These are phyloP conservation scores for Eremophila alpestris DNA, from an alignment of 2,797 vertebrate genomes.

Conservation along the genomic window DNA sequence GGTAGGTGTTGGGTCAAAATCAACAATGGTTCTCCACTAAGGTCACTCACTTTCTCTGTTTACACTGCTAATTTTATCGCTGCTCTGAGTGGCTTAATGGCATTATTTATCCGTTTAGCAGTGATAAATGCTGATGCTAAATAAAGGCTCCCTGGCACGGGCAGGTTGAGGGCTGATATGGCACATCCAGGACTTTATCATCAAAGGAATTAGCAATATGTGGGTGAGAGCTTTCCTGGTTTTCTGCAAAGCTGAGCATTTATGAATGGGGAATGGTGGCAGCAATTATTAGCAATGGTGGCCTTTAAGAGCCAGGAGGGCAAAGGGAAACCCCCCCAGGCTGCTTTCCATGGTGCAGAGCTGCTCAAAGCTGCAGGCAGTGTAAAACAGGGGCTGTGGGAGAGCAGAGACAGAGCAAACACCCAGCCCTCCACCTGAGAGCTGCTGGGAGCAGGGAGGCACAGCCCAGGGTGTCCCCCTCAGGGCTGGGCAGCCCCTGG, in stretches of 20 bases:
- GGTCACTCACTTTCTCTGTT: conserved; percentile 75
- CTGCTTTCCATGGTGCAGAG: not conserved
- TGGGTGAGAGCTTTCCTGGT: conserved; percentile 10
- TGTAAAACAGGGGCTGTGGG: not conserved
- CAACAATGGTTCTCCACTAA: conserved; percentile 72
- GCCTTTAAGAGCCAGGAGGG: not conserved
- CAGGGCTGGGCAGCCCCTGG: not conserved
- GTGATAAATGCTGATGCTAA: conserved; percentile 74
- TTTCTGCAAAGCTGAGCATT: conserved; percentile 33
- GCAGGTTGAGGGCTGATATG: conserved; percentile 61
- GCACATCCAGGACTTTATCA: conserved; percentile 60
- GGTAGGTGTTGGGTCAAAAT: conserved; percentile 76
- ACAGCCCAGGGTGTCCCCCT: not conserved
- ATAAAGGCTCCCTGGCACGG: conserved; percentile 63
- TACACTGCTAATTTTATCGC: conserved; percentile 78
- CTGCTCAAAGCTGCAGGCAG: not conserved
- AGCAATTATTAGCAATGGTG: not conserved
- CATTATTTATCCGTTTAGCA: conserved; percentile 73
- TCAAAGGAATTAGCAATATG: conserved; percentile 44
- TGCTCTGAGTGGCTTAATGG: conserved; percentile 68
- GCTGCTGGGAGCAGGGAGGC: not conserved
- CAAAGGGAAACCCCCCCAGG: not conserved
- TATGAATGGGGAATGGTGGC: conserved; percentile 31
- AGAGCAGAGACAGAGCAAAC: not conserved
- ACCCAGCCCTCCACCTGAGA: rapidly evolving